These are phyloP conservation scores for Phocides pigmalion DNA, from an alignment of 1,140 invertebrate genomes.

Conservation along the genomic window DNA sequence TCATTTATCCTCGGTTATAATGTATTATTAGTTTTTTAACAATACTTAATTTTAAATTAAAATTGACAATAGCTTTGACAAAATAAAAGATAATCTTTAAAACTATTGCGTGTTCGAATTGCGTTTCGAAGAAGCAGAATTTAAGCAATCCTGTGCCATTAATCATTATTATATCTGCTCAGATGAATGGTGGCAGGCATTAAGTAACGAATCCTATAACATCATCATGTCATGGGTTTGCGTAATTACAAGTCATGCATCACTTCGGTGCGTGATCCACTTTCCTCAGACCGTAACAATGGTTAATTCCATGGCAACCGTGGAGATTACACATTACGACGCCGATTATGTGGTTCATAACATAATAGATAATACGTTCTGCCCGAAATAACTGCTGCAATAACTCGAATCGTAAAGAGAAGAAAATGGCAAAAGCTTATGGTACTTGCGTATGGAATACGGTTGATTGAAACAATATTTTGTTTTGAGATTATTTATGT, in stretches of 20 bases:
- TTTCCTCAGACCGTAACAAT: constrained; percentile 38
- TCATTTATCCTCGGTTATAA: no score
- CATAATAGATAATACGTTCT: constrained; percentile 44
- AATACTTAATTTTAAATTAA: background rate
- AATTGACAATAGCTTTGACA: background rate
- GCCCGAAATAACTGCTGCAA: constrained; percentile 34
- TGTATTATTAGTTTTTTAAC: background rate
- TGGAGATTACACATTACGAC: constrained; percentile 35
- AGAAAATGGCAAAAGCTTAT: background rate
- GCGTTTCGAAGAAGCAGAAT: background rate
- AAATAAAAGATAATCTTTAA: background rate
- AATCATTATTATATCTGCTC: constrained; percentile 30
- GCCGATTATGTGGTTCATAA: background rate
- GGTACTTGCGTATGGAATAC: no score
- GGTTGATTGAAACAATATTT: no score
- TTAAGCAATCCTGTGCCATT: constrained; percentile 14
- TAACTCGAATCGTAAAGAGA: constrained; percentile 12
- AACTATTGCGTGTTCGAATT: background rate
- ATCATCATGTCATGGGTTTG: constrained; percentile 33
- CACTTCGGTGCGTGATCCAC: constrained; percentile 31
- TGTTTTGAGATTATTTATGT: background rate
- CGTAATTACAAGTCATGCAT: constrained; percentile 38
- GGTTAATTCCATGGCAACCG: constrained; percentile 37
- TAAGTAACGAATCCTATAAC: constrained; percentile 28
- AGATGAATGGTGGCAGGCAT: constrained; percentile 20